Evolutionary conservation across 2,797 vertebrate species (phyloP).

Genomic region (Erpetoichthys calabaricus): DNA sequence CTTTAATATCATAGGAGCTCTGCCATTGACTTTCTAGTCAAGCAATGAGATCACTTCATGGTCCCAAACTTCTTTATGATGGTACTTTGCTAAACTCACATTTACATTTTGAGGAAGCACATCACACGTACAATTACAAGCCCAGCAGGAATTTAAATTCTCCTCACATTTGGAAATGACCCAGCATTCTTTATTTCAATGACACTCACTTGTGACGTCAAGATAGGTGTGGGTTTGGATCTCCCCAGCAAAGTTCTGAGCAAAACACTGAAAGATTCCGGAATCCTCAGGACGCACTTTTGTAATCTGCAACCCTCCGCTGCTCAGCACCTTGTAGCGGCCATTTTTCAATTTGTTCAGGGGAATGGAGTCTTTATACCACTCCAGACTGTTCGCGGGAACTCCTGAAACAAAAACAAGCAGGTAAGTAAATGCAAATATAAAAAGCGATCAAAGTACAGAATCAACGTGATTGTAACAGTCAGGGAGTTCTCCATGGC

Average conservation of each 20-base stretch:
- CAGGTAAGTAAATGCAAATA: background rate
- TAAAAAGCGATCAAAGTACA: background rate
- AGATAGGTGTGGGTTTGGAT: conserved; percentile 66
- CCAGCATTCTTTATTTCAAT: background rate
- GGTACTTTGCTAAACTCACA: no score
- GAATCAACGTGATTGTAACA: no score
- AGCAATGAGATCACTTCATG: no score
- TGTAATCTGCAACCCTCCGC: conserved; percentile 59
- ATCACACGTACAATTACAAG: no score
- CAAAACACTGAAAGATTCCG: conserved; percentile 86
- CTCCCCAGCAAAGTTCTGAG: conserved; percentile 69
- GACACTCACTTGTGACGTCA: conserved; percentile 76
- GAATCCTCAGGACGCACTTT: conserved; percentile 63
- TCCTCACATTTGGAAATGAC: no score
- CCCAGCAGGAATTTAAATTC: no score
- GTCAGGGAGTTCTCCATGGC: no score
- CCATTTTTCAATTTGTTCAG: conserved; percentile 62
- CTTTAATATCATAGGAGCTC: no score
- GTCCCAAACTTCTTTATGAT: no score
- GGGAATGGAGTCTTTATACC: conserved; percentile 76
- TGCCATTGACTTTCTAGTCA: no score
- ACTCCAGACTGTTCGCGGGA: conserved; percentile 64
- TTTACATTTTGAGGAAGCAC: no score
- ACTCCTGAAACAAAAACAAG: conserved; percentile 41
- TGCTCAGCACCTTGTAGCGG: conserved; percentile 62